phyloP scores from a whole-genome alignment of 2,888 invertebrate genomes.

The Masnerella sp. region DNA sequence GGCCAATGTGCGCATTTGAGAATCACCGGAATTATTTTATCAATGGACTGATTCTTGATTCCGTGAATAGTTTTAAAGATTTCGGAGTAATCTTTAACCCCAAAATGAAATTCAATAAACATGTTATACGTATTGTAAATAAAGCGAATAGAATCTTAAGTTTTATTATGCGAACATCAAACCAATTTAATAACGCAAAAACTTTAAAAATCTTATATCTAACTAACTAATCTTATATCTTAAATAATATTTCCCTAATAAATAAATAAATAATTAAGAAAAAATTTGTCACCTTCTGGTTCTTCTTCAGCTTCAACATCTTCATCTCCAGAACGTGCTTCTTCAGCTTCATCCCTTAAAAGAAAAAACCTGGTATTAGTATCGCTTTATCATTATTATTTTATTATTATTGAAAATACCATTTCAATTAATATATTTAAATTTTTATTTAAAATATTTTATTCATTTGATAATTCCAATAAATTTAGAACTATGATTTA shows the following conservation, averaged over 20 bases:
- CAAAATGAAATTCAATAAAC: neutral
- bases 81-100: neutral
- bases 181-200: neutral
- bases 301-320: constrained; percentile 82
- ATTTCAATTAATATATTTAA: no score
- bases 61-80: neutral
- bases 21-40: no score
- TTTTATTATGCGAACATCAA: neutral
- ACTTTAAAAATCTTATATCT: neutral
- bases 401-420: neutral
- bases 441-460: no score
- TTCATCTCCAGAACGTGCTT: constrained; percentile 83
- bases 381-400: neutral
- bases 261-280: no score
- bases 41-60: neutral
- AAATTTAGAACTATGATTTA: no score
- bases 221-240: no score
- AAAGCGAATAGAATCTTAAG: neutral
- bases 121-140: neutral
- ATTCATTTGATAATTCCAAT: no score
- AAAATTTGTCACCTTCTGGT: constrained; percentile 77
- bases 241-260: no score
- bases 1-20: no score
- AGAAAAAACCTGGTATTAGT: no score
- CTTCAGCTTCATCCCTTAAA: constrained; percentile 82